Conservation (phyloP, 1,140 invertebrate genomes). For the Sarcophaga bullata region DNA sequence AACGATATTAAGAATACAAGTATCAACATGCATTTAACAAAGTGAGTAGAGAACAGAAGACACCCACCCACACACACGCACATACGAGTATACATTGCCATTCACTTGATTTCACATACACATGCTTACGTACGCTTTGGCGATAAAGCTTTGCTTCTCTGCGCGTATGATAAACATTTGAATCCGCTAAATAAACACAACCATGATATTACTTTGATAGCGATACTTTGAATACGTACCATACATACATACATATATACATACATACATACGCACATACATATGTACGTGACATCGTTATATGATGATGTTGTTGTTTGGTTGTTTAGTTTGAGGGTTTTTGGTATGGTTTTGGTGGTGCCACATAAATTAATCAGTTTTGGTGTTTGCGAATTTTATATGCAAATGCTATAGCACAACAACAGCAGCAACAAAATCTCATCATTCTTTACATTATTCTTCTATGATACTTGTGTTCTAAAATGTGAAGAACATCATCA, state of each 20-base stretch:
- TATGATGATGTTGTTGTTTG: neutral
- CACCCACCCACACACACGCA: neutral
- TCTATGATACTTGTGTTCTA: no score
- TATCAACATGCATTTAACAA: no score
- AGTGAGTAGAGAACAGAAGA: neutral
- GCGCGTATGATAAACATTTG: neutral
- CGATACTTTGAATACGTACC: neutral
- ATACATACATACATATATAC: neutral
- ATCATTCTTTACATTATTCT: no score
- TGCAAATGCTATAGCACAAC: slow-evolving; percentile 25
- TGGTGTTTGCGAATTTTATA: slow-evolving; percentile 35
- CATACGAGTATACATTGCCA: neutral
- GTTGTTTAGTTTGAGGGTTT: slow-evolving; percentile 19
- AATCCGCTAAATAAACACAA: slow-evolving; percentile 2
- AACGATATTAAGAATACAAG: no score
- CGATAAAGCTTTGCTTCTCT: no score
- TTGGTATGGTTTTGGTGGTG: slow-evolving; percentile 12
- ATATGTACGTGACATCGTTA: neutral
- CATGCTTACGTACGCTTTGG: no score
- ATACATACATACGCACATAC: neutral
- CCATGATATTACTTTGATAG: slow-evolving; percentile 18
- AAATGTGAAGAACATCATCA: no score
- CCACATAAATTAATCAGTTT: slow-evolving; percentile 40
- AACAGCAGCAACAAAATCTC: slow-evolving; percentile 1
- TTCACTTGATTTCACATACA: no score